phyloP scores from a whole-genome alignment of 2,113 vertebrate genomes.

The Gulo gulo region DNA sequence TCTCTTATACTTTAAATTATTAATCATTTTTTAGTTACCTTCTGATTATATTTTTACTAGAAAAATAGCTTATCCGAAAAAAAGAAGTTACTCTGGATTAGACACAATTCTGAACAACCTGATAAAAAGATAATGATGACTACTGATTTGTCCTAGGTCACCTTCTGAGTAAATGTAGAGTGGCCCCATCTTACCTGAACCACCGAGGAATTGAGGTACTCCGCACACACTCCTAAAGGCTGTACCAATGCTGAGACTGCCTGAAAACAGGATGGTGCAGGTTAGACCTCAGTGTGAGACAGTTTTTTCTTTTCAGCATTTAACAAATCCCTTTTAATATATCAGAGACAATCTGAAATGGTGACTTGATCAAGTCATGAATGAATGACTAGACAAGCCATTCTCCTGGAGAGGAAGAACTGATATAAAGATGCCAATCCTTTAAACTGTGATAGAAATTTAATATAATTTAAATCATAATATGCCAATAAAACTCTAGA shows the following conservation, averaged over 20 bases:
- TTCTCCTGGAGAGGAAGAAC: neutral
- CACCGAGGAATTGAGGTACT: slow-evolving; percentile 95
- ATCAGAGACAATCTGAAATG: neutral
- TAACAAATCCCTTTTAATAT: neutral
- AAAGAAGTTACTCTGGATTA: neutral
- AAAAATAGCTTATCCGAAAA: neutral
- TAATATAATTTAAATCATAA: slow-evolving; percentile 37
- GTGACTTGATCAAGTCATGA: neutral
- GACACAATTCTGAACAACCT: neutral
- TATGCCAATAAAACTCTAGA: neutral
- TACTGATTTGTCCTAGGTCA: neutral
- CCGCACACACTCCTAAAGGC: slow-evolving; percentile 95
- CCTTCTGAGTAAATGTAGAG: neutral
- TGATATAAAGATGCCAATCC: neutral
- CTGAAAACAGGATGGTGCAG: slow-evolving; percentile 79
- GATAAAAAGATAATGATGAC: neutral
- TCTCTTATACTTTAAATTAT: neutral
- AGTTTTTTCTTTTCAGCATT: neutral
- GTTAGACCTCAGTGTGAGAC: neutral
- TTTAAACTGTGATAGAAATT: slow-evolving; percentile 6
- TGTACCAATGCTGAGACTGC: slow-evolving; percentile 96
- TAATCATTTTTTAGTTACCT: slow-evolving; percentile 2
- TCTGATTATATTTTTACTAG: slow-evolving; percentile 6
- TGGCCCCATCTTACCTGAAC: slow-evolving; percentile 90
- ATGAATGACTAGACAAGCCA: neutral